Conservation (phyloP, 2,113 vertebrate species). For the Tinamus guttatus region DNA sequence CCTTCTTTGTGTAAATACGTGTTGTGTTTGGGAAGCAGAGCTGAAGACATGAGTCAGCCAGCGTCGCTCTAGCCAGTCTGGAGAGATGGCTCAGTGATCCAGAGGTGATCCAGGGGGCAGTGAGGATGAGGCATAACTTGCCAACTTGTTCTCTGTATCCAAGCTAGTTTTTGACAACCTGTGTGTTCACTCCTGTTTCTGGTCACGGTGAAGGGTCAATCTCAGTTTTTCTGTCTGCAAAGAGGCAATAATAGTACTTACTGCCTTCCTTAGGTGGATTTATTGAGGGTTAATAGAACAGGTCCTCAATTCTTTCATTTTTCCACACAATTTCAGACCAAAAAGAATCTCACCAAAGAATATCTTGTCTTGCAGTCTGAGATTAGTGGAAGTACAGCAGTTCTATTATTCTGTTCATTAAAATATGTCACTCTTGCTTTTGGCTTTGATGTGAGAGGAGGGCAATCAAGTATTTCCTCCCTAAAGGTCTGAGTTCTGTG, state of each 20-base stretch:
- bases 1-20: neutral
- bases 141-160: accelerated
- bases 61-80: neutral
- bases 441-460: neutral
- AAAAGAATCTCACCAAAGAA: neutral
- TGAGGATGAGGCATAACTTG: accelerated
- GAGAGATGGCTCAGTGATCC: accelerated
- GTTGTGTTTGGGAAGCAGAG: neutral
- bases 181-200: neutral
- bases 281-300: neutral
- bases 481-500: neutral
- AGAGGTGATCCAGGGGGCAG: neutral
- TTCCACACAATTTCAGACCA: neutral
- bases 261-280: neutral
- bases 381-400: neutral
- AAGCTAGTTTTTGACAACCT: accelerated
- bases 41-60: accelerated
- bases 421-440: neutral
- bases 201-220: neutral
- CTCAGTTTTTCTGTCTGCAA: neutral
- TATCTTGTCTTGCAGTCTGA: neutral
- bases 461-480: neutral
- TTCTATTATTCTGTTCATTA: neutral
- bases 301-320: neutral
- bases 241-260: accelerated